Evolutionary conservation across 2,113 vertebrate genomes (phyloP).

Genomic region (Ivindomyrus marchei): DNA sequence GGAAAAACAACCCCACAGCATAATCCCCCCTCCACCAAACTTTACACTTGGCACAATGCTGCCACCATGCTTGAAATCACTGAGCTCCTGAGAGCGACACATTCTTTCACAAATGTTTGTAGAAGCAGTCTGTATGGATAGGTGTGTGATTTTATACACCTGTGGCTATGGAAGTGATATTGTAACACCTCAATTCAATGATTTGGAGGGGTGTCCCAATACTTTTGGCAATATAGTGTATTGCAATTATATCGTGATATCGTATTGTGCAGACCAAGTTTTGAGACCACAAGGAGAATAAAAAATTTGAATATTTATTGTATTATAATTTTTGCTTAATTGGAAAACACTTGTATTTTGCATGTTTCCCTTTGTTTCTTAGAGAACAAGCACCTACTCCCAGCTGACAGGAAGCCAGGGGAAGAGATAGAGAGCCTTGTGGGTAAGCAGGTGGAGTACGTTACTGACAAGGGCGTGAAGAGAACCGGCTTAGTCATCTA

Average conservation of each 20-base stretch:
- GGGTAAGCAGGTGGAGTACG: slow-evolving; percentile 74
- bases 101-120: too few species aligned
- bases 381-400: slow-evolving; percentile 72
- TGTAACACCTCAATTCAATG: too few species aligned
- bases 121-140: too few species aligned
- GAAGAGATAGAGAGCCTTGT: slow-evolving; percentile 74
- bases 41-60: too few species aligned
- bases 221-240: neutral
- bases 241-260: neutral
- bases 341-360: neutral
- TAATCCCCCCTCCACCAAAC: too few species aligned
- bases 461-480: slow-evolving; percentile 70
- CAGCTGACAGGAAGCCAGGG: slow-evolving; percentile 69
- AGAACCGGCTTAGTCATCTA: slow-evolving; percentile 71
- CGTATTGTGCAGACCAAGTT: neutral
- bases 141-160: too few species aligned
- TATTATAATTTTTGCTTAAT: neutral
- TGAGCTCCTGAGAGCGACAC: too few species aligned
- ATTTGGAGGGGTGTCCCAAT: too few species aligned
- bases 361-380: neutral
- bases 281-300: neutral
- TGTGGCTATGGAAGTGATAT: too few species aligned
- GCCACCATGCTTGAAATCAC: too few species aligned
- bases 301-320: neutral
- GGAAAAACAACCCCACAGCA: too few species aligned